phyloP scores from a whole-genome alignment of 2,113 vertebrate species.

The Heliornis fulica region DNA sequence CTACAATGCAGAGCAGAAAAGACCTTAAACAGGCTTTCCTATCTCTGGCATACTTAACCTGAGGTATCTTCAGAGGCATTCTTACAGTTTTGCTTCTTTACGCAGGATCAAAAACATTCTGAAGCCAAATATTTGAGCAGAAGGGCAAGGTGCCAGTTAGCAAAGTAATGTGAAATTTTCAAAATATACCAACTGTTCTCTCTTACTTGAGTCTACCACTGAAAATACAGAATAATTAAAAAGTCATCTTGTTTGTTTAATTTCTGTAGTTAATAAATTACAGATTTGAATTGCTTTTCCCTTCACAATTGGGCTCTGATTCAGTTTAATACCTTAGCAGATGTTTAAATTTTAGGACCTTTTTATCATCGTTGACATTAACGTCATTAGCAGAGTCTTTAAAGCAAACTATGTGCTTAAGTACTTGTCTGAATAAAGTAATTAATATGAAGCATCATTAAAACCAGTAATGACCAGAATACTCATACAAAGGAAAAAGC shows the following conservation, averaged over 20 bases:
- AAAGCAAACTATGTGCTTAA: background rate
- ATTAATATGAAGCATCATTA: background rate
- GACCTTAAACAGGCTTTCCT: background rate
- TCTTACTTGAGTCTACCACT: background rate
- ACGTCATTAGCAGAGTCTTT: background rate
- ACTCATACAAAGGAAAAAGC: fast-evolving
- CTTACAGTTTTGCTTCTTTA: background rate
- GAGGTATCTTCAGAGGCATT: background rate
- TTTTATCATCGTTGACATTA: background rate
- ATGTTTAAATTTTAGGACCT: background rate
- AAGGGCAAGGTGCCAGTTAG: background rate
- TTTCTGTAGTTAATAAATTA: background rate
- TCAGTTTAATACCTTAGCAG: background rate
- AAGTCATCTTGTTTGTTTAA: background rate
- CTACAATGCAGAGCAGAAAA: background rate
- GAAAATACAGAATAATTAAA: background rate
- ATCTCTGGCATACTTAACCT: background rate
- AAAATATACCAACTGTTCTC: background rate
- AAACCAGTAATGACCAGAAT: background rate
- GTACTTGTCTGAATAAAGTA: background rate
- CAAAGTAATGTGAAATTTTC: background rate
- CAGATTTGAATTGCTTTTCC: background rate
- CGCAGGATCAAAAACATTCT: background rate
- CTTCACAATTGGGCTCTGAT: background rate
- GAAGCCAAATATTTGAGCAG: background rate